phyloP scores from a whole-genome alignment of 2,113 vertebrate genomes.

The Cheirogaleus medius region DNA sequence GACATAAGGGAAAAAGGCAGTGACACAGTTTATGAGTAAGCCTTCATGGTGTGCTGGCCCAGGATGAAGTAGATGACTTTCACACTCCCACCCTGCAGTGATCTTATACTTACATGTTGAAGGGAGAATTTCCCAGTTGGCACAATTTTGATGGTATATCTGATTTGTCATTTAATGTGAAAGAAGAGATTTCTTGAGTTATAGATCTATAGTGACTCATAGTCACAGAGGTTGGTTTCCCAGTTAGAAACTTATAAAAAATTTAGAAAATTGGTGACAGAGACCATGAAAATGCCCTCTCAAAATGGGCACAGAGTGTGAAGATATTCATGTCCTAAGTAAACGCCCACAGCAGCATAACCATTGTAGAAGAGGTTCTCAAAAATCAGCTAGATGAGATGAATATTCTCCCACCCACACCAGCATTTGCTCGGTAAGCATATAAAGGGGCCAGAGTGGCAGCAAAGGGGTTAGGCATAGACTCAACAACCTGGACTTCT shows the following conservation, averaged over 20 bases:
- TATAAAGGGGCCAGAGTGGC: not conserved
- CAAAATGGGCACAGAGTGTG: not conserved
- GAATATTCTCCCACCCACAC: no score
- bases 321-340: not conserved
- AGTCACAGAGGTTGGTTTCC: not conserved
- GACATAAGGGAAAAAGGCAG: not conserved
- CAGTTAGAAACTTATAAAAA: not conserved
- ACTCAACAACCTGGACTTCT: not conserved
- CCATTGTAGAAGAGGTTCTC: not conserved
- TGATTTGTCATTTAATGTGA: not conserved
- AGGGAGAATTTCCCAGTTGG: not conserved
- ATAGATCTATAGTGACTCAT: not conserved
- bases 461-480: not conserved
- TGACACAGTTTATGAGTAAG: not conserved
- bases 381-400: not conserved
- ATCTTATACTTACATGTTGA: not conserved
- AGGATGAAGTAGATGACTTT: not conserved
- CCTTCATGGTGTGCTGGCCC: not conserved
- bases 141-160: not conserved
- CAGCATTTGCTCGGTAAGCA: not conserved
- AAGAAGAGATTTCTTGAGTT: not conserved
- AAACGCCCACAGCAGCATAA: not conserved
- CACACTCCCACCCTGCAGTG: not conserved
- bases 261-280: not conserved
- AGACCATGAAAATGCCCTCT: not conserved